Percentiles rank a stretch among this genome's conserved stretches.
Conservation (phyloP, 1,140 invertebrate genomes). For the Caenorhabditis inopinata region DNA sequence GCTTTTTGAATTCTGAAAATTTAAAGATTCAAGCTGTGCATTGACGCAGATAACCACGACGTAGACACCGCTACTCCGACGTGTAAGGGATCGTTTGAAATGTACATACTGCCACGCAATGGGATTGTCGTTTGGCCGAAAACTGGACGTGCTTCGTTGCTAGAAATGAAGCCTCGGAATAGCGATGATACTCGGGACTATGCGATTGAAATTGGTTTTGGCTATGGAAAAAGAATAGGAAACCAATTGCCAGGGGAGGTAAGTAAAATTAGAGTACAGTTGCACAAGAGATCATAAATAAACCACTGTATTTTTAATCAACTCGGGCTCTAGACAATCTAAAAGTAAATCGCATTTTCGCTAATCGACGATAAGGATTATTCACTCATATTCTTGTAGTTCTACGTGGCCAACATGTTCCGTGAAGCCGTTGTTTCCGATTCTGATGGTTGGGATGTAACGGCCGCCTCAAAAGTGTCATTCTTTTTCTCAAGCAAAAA, state of each 20-base stretch:
- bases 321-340: no score
- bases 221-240: neutral
- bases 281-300: no score
- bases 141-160: neutral
- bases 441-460: neutral
- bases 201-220: neutral
- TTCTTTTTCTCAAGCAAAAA: neutral
- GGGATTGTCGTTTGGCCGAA: slow-evolving; percentile 17
- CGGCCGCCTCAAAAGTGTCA: neutral
- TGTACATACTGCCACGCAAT: slow-evolving; percentile 4
- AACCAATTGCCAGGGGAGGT: neutral
- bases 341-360: neutral
- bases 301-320: no score
- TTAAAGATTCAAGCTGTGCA: neutral
- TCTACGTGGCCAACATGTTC: neutral
- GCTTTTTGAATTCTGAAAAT: neutral
- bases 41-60: neutral
- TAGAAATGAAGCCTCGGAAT: neutral
- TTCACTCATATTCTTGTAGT: neutral
- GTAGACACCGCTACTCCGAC: neutral
- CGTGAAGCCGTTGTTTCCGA: neutral
- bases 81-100: neutral
- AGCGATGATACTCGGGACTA: neutral
- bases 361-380: neutral
- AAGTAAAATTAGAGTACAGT: no score